phyloP scores from a whole-genome alignment of 2,113 vertebrate genomes.

The Caloenas nicobarica region DNA sequence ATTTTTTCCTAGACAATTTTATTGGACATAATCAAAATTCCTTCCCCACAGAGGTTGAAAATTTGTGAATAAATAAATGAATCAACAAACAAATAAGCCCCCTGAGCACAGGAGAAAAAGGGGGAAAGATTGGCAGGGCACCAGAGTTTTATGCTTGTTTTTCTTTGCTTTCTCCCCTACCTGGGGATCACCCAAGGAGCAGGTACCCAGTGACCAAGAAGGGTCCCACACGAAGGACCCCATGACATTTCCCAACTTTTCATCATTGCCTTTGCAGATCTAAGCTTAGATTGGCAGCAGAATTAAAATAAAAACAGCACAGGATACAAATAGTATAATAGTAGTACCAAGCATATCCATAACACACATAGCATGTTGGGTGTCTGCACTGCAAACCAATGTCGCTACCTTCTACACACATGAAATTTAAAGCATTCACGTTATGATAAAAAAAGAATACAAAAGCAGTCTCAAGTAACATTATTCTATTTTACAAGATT shows the following conservation, averaged over 20 bases:
- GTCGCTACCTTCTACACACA: not conserved
- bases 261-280: not conserved
- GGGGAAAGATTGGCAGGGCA: not conserved
- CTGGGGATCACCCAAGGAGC: not conserved
- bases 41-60: not conserved
- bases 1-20: not conserved
- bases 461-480: not conserved
- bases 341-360: not conserved
- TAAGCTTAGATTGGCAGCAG: not conserved
- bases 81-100: not conserved
- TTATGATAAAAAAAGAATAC: not conserved
- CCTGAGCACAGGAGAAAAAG: not conserved
- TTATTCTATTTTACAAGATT: not conserved
- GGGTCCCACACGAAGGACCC: not conserved
- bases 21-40: not conserved
- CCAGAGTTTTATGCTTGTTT: fast-evolving
- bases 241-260: not conserved
- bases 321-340: not conserved
- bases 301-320: not conserved
- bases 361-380: not conserved
- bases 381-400: not conserved
- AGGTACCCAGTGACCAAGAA: not conserved
- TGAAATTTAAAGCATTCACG: not conserved
- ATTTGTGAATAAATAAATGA: not conserved
- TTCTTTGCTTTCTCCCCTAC: not conserved